Evolutionary conservation across 2,888 invertebrate species (phyloP).

Genomic region (Acronicta aceris): DNA sequence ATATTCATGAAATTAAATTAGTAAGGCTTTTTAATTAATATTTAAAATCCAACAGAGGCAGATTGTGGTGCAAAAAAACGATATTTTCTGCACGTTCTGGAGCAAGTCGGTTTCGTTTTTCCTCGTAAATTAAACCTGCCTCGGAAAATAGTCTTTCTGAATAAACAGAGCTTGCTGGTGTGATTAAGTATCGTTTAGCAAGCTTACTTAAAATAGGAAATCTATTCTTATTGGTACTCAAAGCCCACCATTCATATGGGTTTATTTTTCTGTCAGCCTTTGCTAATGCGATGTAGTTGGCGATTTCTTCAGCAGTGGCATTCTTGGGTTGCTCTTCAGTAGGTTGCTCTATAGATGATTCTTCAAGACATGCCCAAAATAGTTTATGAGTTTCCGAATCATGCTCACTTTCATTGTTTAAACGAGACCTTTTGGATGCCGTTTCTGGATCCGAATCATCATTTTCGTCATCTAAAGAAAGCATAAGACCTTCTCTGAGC

Average conservation of each 20-base stretch:
- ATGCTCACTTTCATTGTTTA: constrained; percentile 14
- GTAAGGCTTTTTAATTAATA: constrained; percentile 8
- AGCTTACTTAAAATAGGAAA: neutral
- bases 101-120: too few relatives aligned
- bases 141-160: constrained; percentile 10
- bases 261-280: constrained; percentile 18
- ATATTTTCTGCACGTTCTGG: too few relatives aligned
- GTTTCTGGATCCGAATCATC: neutral
- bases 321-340: constrained; percentile 22
- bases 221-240: constrained; percentile 17
- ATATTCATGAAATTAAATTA: too few relatives aligned
- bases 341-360: constrained; percentile 5
- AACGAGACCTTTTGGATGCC: constrained; percentile 1
- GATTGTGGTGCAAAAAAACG: too few relatives aligned
- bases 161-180: constrained; percentile 23
- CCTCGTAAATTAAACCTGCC: neutral
- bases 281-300: constrained; percentile 18
- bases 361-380: neutral
- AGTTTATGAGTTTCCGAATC: constrained; percentile 16
- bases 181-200: constrained; percentile 25
- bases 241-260: constrained; percentile 19
- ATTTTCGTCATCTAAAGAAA: constrained; percentile 16
- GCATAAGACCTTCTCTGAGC: constrained; percentile 15
- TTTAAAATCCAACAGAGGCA: constrained; percentile 5
- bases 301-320: constrained; percentile 20